Evolutionary conservation across 1,140 invertebrate genomes (phyloP), one percentile per base, ranked within the genome.

Genomic region (Hydropsyche tenuis): DNA sequence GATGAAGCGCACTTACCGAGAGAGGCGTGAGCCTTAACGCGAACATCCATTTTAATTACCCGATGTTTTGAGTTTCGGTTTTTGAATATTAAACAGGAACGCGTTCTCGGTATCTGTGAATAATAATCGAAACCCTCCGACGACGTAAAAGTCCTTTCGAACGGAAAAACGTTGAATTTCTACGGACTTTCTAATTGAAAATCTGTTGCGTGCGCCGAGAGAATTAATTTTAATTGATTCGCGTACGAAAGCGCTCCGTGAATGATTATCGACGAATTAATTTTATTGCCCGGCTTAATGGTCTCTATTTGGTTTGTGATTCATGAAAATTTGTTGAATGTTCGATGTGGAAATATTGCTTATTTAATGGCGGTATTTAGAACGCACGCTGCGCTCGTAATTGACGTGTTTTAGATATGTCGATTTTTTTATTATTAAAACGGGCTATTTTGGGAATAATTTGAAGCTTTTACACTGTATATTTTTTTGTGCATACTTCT

Each of bases 1-100:
- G 68, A 70, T 70, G 22, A 16, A 56, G 51, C 68, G 37, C 46
- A 70, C 51, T 70, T 56, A 56, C 23, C 48, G 65, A 46, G 42
- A 30, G 48, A 70, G 25, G 68, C 68, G 68, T 56, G 68, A 70
- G 68, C 18, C 68, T 70, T 70, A 70, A 70, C 68, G 65, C 63
- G 72, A 65, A 46, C 73, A 74, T 74, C 65, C 73, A 74, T 74
- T 69, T 74, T 74, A 74, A 74, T 74, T 74, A 74, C 66, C 30
- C 53, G 23, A 64, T 69, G 73, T 74, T 74, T 69, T 69, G 73
- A 74, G 73, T 63, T 69, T 69, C 53, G 53, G 18, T 4, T 60
- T 73, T 73, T 73, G 72, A 69, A 74, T 74, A 74, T 74, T 70
- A 62, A 74, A 69, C 65, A 65, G 60, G 53, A 14, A 48, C 9